Base-by-base conservation (phyloP, 2,113 vertebrate genomes). In the Mesocricetus auratus region DNA sequence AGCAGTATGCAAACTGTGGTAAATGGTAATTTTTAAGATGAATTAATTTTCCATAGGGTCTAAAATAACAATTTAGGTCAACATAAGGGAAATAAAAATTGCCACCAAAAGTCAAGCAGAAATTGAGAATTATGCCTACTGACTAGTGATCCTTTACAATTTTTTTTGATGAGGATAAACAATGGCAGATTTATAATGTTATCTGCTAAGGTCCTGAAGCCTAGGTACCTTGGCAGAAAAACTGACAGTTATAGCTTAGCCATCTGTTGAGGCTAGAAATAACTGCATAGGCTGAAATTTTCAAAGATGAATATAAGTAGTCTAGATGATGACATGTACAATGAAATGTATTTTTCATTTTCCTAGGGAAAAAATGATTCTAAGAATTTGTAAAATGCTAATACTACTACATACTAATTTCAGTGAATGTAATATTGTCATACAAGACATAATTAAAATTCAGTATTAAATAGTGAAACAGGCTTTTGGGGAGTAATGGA, bases 11-110 rank as follows among this genome's bases (percentile, higher is more conserved):
- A 75, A 36, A 64, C 12, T 47, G 47, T 50, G n/a, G 26, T 58
- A 64, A 94, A 45, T 19, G 83, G 17, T 15, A 22, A 39, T 36
- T 92, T 93, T 95, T 47, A 90, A 86, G 83, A 86, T 31, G 22
- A 79, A 69, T 92, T 60, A 75, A 86, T 92, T 87, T 74, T 96
- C 89, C 60, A 89, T 77, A 83, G 39, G 16, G 31, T 71, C n/a
- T 93, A 78, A 93, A 90, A 75, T 66, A 90, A 94, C 85, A 94
- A 93, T 12, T 47, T 39, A 68, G n/a, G 68, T 79, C 39, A 83
- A 58, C 22, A 94, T 5, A 92, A 56, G 96, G 8, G 36, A 92
- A 96, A 81, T 26, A 91, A 91, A 83, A 94, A 42, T 15, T 92
- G 56, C 39, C 29, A 26, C 26, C 45, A 96, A 89, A 91, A 94